phyloP scores from a whole-genome alignment of 1,140 invertebrate genomes.

The Diabrotica undecimpunctata region DNA sequence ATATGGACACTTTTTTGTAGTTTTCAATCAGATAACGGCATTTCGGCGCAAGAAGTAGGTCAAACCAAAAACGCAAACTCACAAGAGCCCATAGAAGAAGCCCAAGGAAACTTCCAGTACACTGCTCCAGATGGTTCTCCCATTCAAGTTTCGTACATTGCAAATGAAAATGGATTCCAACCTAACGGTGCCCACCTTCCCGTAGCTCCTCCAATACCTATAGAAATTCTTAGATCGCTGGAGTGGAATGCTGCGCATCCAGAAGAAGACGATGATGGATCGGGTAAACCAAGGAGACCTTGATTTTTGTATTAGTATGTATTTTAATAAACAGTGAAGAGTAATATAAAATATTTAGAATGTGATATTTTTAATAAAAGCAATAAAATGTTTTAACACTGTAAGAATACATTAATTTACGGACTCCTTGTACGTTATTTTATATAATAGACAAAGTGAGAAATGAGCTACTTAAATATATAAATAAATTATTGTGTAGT shows the following conservation, averaged over 20 bases:
- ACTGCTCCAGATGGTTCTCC: conserved; percentile 53
- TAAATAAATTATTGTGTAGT: too few species aligned
- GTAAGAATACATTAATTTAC: too few species aligned
- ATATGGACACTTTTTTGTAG: conserved; percentile 39
- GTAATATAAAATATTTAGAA: too few species aligned
- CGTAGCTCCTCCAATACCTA: conserved; percentile 50
- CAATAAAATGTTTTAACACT: too few species aligned
- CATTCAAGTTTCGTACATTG: conserved; percentile 52
- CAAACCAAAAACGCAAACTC: conserved; percentile 52
- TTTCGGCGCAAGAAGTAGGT: conserved; percentile 58
- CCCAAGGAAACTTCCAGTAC: conserved; percentile 48
- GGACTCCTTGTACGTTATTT: too few species aligned
- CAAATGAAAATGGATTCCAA: conserved; percentile 57
- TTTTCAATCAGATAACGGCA: conserved; percentile 67
- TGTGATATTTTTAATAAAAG: too few species aligned
- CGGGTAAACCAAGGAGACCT: background rate
- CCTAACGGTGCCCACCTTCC: conserved; percentile 49
- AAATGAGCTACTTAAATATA: too few species aligned
- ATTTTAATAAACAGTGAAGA: too few species aligned
- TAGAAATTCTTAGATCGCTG: conserved; percentile 43
- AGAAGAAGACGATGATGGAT: conserved; percentile 30
- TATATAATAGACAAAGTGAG: too few species aligned
- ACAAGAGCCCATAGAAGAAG: conserved; percentile 38
- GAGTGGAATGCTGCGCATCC: conserved; percentile 47
- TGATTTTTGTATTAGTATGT: background rate